Evolutionary conservation across 2,113 vertebrate genomes (phyloP).

Genomic region (Mola mola): DNA sequence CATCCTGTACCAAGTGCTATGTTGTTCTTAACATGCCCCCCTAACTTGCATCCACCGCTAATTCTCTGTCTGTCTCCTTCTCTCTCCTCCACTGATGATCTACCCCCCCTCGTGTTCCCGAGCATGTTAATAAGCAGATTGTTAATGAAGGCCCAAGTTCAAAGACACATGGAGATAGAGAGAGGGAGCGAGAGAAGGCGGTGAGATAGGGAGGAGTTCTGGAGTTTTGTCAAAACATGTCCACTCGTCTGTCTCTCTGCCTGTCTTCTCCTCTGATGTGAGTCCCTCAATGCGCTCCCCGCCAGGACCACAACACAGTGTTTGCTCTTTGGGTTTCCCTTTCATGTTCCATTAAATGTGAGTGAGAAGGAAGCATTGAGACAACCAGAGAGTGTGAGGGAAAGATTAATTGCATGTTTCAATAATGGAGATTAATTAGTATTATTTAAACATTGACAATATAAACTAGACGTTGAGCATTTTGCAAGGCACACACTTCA

Average conservation of each 20-base stretch:
- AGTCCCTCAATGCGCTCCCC: slow-evolving; percentile 70
- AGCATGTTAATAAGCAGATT: slow-evolving; percentile 79
- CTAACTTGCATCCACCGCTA: slow-evolving; percentile 17
- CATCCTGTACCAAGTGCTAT: too few species aligned
- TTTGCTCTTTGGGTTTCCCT: slow-evolving; percentile 74
- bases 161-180: slow-evolving; percentile 57
- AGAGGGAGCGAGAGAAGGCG: slow-evolving; percentile 34
- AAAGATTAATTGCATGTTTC: slow-evolving; percentile 79
- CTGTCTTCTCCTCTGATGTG: slow-evolving; percentile 66
- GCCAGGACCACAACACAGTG: slow-evolving; percentile 69
- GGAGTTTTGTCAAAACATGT: slow-evolving; percentile 78
- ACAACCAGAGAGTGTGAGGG: slow-evolving; percentile 63
- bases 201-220: slow-evolving; percentile 66
- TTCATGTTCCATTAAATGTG: slow-evolving; percentile 78
- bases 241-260: slow-evolving; percentile 62
- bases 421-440: slow-evolving; percentile 79
- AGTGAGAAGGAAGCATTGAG: slow-evolving; percentile 63
- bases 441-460: slow-evolving; percentile 80
- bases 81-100: slow-evolving; percentile 53
- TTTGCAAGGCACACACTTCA: slow-evolving; percentile 55
- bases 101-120: slow-evolving; percentile 61
- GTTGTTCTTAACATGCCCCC: too few species aligned
- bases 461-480: slow-evolving; percentile 68
- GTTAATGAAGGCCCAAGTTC: slow-evolving; percentile 79
- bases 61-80: slow-evolving; percentile 23